Base-by-base conservation (phyloP, 2,797 vertebrate species). In the Rhinoraja longicauda region DNA sequence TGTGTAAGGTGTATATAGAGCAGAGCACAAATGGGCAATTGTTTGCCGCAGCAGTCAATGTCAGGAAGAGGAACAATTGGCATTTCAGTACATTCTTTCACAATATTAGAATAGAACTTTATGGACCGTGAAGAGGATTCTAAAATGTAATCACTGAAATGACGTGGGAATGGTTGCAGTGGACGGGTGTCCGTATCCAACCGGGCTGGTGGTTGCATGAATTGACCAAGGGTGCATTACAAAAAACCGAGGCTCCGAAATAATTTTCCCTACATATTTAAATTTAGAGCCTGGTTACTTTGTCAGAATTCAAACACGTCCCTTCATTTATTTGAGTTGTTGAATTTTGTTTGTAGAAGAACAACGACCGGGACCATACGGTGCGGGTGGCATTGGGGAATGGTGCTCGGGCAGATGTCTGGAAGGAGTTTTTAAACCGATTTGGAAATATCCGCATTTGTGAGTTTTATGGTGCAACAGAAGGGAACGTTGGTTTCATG, bases 381-480 rank as follows among this genome's bases (percentile, higher is more conserved):
- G 97, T 98, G 4, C 96, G 97, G 86, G 0, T 97, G 45, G 97
- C 98, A 0, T 0, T 98, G 0, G 98, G 98, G 13, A 98, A 98
- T 5, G 98, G 98, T 59, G 92, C 98, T 0, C 95, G 98, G 78
- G 93, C 93, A 1, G 97, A 98, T 73, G 96, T 96, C 62, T 98
- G 98, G 98, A 94, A 79, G 24, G 96, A 98, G 32, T 98, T 98
- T 93, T 91, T 97, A 94, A 93, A 94, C 92, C 96, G 98, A 79
- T 98, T 97, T 94, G 98, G 98, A 57, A 94, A 97, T 91, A 95
- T 98, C 93, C 64, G 24, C 0, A 94, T 98, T 93, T 95, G 95
- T 36, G 98, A 99, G 94, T 97, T 96, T 93, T 98, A 99, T 6
- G 98, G 97, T 19, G 94, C 98, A 0, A 98, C 98, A 0, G 98